These are phyloP conservation scores for Plusia festucae DNA, from an alignment of 2,888 invertebrate genomes.

Conservation along the genomic window DNA sequence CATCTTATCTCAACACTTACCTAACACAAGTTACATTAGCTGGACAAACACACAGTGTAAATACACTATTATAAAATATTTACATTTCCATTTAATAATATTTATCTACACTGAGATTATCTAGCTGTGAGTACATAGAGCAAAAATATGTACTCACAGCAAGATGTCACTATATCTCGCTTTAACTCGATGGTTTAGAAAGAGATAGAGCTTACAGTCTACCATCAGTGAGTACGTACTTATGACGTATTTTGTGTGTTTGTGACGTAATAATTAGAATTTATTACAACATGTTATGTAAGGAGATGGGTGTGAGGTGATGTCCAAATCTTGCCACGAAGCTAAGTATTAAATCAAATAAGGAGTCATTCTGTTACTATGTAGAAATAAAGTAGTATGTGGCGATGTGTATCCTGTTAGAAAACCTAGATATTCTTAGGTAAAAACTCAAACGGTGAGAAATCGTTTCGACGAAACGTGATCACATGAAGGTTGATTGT, in stretches of 20 bases:
- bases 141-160: too few species aligned
- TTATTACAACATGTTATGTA: slow-evolving; percentile 23
- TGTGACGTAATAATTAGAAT: slow-evolving; percentile 43
- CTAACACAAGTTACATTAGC: slow-evolving; percentile 42
- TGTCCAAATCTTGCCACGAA: neutral
- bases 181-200: slow-evolving; percentile 5
- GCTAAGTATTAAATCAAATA: neutral
- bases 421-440: neutral
- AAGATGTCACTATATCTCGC: neutral
- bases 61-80: slow-evolving; percentile 42
- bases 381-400: neutral
- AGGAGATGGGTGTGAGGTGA: neutral
- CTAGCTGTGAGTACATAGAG: neutral
- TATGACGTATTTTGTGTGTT: neutral
- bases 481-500: neutral
- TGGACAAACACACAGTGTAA: slow-evolving; percentile 32
- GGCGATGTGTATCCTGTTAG: neutral
- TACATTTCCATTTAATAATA: slow-evolving; percentile 37
- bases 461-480: neutral
- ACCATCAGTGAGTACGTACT: neutral
- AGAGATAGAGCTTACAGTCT: neutral
- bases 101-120: slow-evolving; percentile 38
- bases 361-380: slow-evolving; percentile 1
- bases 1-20: slow-evolving; percentile 26
- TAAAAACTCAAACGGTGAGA: neutral